These are phyloP conservation scores for Drosophila obscura DNA, from an alignment of 1,140 invertebrate species.

Conservation along the genomic window DNA sequence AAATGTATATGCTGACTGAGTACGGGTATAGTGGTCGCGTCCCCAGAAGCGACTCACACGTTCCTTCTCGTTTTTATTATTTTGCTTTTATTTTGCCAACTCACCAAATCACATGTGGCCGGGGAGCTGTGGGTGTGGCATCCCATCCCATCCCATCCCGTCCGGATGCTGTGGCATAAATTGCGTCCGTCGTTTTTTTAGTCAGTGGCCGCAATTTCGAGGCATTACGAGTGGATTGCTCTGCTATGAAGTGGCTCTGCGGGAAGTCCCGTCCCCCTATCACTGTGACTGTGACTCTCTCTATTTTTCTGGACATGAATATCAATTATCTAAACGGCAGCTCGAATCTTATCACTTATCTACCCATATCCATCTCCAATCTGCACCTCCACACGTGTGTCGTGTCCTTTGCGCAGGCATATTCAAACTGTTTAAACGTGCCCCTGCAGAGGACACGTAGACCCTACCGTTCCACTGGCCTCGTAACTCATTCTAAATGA, in stretches of 20 bases:
- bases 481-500: constrained; percentile 76
- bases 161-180: constrained; percentile 75
- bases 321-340: constrained; percentile 67
- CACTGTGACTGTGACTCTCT: neutral
- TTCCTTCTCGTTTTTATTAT: constrained; percentile 69
- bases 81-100: constrained; percentile 67
- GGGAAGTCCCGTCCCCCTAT: constrained; percentile 24
- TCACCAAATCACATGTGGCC: constrained; percentile 54
- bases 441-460: constrained; percentile 47
- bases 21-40: no score
- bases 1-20: no score
- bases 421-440: constrained; percentile 32
- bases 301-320: constrained; percentile 58
- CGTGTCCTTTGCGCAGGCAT: constrained; percentile 43
- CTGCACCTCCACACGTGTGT: constrained; percentile 44
- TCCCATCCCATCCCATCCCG: constrained; percentile 11
- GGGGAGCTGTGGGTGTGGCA: constrained; percentile 50
- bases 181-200: constrained; percentile 72
- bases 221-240: constrained; percentile 35
- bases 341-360: constrained; percentile 68
- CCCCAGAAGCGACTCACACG: no score
- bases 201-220: constrained; percentile 32
- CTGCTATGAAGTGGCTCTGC: constrained; percentile 50
- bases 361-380: constrained; percentile 26
- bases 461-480: constrained; percentile 28